phyloP scores from a whole-genome alignment of 2,113 vertebrate genomes.

The Coptodon rendalli region DNA sequence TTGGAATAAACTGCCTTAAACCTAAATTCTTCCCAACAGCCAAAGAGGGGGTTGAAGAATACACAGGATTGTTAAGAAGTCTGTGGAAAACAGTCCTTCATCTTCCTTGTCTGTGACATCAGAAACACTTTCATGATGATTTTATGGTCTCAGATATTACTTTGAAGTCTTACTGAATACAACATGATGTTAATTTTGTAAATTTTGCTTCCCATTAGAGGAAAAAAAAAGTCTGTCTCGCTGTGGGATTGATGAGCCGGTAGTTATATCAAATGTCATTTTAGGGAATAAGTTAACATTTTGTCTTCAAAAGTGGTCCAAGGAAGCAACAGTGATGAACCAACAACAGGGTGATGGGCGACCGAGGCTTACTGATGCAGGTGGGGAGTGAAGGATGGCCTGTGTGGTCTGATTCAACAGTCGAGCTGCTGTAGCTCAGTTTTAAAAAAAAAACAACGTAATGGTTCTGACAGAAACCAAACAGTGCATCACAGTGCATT shows the following conservation, averaged over 20 bases:
- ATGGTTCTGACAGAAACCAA: background rate
- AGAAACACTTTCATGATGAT: background rate
- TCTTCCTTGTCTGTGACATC: background rate
- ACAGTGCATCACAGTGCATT: background rate
- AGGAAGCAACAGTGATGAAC: background rate
- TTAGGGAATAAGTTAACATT: background rate
- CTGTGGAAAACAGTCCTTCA: background rate
- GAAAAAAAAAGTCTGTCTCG: background rate
- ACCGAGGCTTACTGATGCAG: background rate
- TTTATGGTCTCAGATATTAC: background rate
- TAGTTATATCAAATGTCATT: background rate
- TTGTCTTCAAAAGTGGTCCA: background rate
- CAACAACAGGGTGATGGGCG: background rate
- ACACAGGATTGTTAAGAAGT: background rate
- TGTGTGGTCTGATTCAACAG: background rate
- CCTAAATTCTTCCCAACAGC: background rate
- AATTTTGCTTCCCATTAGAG: background rate
- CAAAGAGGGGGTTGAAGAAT: background rate
- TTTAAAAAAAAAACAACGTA: accelerated
- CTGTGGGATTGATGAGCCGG: background rate
- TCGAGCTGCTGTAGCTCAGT: background rate
- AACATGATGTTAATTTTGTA: background rate
- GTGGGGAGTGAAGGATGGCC: background rate
- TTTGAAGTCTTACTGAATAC: background rate
- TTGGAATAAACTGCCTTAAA: background rate